phyloP scores from a whole-genome alignment of 2,888 invertebrate species.

The Noctua fimbriata region DNA sequence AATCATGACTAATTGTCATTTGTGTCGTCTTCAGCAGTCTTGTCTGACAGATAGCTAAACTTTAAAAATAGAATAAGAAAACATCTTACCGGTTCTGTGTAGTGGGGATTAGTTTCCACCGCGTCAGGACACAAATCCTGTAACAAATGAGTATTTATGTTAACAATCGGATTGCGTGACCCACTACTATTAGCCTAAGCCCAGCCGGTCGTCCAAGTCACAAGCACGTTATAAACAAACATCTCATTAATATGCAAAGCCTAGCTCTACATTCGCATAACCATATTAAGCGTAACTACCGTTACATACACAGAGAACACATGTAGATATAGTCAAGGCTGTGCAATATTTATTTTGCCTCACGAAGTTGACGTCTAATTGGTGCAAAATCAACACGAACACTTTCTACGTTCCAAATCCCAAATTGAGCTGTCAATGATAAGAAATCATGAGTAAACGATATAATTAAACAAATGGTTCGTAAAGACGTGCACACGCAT shows the following conservation, averaged over 20 bases:
- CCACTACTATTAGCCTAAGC: constrained; percentile 21
- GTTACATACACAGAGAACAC: constrained; percentile 56
- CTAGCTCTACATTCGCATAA: constrained; percentile 58
- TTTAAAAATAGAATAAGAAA: constrained; percentile 27
- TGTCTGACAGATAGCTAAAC: constrained; percentile 2
- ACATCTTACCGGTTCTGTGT: constrained; percentile 68
- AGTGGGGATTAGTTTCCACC: constrained; percentile 53
- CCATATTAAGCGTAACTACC: constrained; percentile 58
- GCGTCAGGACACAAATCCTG: constrained; percentile 73
- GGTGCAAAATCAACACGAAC: constrained; percentile 74
- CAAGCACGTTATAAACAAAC: constrained; percentile 53
- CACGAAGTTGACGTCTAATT: constrained; percentile 60
- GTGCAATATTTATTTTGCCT: constrained; percentile 66
- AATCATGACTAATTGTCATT: constrained; percentile 53
- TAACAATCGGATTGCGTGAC: constrained; percentile 56
- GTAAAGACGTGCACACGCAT: constrained; percentile 65
- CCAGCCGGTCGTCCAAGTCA: constrained; percentile 16
- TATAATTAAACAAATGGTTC: constrained; percentile 68
- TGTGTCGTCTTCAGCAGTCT: constrained; percentile 20
- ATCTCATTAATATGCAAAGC: constrained; percentile 58
- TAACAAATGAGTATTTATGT: constrained; percentile 69
- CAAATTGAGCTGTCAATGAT: constrained; percentile 72
- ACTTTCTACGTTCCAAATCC: constrained; percentile 80
- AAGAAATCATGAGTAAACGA: constrained; percentile 61
- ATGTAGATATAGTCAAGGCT: constrained; percentile 56